Conservation (phyloP, 2,797 vertebrate species). For the Gambelia wislizenii region DNA sequence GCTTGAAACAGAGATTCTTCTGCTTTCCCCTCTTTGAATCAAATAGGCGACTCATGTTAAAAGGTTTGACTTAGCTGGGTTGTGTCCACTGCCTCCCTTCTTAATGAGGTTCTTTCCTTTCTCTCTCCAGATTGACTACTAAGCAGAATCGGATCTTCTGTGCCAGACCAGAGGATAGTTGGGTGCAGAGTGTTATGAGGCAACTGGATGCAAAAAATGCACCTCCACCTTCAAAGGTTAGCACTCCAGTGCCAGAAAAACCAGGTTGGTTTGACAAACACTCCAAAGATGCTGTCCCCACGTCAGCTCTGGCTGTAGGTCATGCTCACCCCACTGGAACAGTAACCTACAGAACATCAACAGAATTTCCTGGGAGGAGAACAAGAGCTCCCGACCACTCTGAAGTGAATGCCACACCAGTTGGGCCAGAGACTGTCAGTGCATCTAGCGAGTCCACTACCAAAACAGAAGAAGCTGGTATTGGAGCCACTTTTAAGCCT, state of each 20-base stretch:
- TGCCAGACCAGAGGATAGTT: not conserved
- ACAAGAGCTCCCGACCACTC: not conserved
- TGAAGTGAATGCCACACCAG: not conserved
- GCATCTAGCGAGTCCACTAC: not conserved
- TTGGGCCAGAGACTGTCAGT: too few species aligned
- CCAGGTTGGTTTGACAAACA: not conserved
- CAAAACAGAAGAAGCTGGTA: not conserved
- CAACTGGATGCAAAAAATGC: not conserved
- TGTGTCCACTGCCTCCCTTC: too few species aligned
- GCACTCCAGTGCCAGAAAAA: not conserved
- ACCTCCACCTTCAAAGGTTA: not conserved
- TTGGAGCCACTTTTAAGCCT: not conserved
- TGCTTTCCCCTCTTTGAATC: too few species aligned
- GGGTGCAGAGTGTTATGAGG: not conserved
- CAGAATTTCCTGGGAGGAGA: not conserved
- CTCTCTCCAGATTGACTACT: not conserved
- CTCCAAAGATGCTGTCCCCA: not conserved
- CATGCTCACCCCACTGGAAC: not conserved
- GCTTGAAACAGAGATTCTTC: too few species aligned
- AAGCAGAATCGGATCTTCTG: accelerated
- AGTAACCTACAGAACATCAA: not conserved
- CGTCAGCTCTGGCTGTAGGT: too few species aligned
- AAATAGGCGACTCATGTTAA: not conserved
- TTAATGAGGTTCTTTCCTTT: not conserved
- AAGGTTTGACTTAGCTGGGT: not conserved